Evolutionary conservation across 1,140 invertebrate genomes (phyloP).

Genomic region (Dinoponera quadriceps): DNA sequence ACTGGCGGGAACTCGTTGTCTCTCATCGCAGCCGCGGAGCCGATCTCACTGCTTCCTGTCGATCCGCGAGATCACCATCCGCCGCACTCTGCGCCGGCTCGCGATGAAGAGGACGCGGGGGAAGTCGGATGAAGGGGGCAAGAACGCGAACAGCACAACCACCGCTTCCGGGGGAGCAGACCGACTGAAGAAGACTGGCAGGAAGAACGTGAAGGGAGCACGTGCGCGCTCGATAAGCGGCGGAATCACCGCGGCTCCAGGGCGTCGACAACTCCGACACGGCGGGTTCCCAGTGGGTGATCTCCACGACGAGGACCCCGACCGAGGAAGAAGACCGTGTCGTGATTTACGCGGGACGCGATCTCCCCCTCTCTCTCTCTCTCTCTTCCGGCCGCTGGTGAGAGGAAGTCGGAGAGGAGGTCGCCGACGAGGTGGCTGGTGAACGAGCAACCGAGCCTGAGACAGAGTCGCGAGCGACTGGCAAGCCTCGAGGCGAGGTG

Average conservation of each 20-base stretch:
- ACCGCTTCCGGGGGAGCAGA: background rate
- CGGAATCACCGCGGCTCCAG: constrained; percentile 37
- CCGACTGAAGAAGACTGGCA: background rate
- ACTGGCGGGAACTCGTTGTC: constrained; percentile 3
- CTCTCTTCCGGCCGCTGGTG: background rate
- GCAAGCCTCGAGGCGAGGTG: constrained; percentile 43
- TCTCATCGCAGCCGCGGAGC: background rate
- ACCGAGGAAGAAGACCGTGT: background rate
- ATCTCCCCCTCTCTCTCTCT: background rate
- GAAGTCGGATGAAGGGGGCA: background rate
- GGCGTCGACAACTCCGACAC: constrained; percentile 61
- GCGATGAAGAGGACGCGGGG: background rate
- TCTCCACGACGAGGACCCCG: constrained; percentile 3
- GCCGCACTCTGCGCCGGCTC: background rate
- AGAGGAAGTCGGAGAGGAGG: background rate
- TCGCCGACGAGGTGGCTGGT: constrained; percentile 3
- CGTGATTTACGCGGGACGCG: constrained; percentile 1
- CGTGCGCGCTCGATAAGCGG: constrained; percentile 68
- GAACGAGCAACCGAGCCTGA: constrained; percentile 39
- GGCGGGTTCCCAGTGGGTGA: background rate
- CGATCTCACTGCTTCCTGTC: constrained; percentile 31
- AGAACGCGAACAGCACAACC: background rate
- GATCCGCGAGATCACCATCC: background rate
- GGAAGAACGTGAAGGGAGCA: constrained; percentile 32
- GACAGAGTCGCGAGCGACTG: constrained; percentile 56